Conservation (phyloP, 2,797 vertebrate genomes). For the Karalla daura region DNA sequence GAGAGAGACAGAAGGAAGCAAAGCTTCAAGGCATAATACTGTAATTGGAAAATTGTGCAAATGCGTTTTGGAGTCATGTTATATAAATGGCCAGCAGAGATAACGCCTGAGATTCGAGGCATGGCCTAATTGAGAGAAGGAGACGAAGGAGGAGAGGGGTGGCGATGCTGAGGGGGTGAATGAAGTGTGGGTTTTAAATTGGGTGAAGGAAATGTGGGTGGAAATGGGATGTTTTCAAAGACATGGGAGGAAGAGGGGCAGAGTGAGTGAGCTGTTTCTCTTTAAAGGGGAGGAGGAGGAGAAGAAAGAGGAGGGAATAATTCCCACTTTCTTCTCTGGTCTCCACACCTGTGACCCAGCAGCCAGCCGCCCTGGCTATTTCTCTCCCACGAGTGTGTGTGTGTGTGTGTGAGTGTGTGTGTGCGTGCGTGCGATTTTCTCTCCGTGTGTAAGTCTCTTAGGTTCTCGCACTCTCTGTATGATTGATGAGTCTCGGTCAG, state of each 20-base stretch:
- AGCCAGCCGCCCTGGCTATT: constrained; percentile 55
- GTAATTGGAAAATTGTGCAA: constrained; percentile 83
- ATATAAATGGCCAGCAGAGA: constrained; percentile 80
- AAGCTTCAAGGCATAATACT: constrained; percentile 79
- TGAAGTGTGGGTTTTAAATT: constrained; percentile 77
- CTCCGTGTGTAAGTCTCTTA: constrained; percentile 40
- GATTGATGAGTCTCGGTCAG: constrained; percentile 77
- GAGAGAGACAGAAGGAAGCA: constrained; percentile 65
- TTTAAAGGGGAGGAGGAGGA: constrained; percentile 55
- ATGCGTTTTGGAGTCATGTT: constrained; percentile 81
- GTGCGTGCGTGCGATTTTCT: constrained; percentile 6
- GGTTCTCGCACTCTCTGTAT: constrained; percentile 60
- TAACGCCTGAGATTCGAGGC: constrained; percentile 75
- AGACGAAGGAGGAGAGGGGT: constrained; percentile 67
- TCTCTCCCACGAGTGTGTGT: constrained; percentile 37
- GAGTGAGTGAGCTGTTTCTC: constrained; percentile 55
- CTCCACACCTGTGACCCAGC: constrained; percentile 81
- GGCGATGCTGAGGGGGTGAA: constrained; percentile 61
- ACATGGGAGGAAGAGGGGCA: constrained; percentile 34
- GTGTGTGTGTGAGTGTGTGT: constrained; percentile 16
- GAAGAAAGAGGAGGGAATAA: constrained; percentile 62
- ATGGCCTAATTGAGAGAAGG: constrained; percentile 78
- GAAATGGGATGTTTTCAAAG: constrained; percentile 77
- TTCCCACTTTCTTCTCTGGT: constrained; percentile 68
- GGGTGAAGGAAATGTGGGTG: constrained; percentile 73